Percentiles rank a stretch among this genome's conserved stretches.
Conservation (phyloP, 2,797 vertebrate species). For the Spinus olivaceus region DNA sequence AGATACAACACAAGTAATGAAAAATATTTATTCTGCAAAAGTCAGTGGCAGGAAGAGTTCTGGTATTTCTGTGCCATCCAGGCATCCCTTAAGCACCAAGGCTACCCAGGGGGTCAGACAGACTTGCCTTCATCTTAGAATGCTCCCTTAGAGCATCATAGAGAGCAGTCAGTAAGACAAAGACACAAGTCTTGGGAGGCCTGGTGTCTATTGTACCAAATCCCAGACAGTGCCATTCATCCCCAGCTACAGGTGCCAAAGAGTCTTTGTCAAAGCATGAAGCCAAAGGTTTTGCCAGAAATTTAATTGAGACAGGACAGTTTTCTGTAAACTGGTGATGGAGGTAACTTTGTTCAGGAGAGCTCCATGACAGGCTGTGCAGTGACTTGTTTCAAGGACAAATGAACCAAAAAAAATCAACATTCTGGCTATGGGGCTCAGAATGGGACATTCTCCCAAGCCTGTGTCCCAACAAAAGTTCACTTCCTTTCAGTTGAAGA, state of each 20-base stretch:
- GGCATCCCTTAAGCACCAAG: not conserved
- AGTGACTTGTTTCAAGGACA: not conserved
- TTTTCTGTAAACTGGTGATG: not conserved
- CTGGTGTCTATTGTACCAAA: not conserved
- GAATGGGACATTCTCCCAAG: not conserved
- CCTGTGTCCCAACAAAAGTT: fast-evolving
- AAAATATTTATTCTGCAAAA: not conserved
- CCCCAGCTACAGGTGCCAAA: not conserved
- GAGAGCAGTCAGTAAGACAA: not conserved
- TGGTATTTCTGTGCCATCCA: not conserved
- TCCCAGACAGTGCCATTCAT: not conserved
- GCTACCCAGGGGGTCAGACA: not conserved
- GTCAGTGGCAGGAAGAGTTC: not conserved
- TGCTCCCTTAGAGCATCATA: not conserved
- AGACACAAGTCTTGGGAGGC: not conserved
- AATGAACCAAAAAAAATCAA: not conserved
- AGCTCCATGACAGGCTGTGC: not conserved
- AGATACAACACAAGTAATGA: not conserved
- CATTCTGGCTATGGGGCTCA: not conserved
- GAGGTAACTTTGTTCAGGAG: not conserved
- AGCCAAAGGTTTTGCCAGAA: not conserved
- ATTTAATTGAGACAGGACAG: not conserved
- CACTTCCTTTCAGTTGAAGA: not conserved
- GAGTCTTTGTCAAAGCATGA: not conserved
- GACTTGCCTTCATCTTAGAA: not conserved